Conservation (phyloP, 92 coral and sea anemone genomes). For the Bergia puertoricense region DNA sequence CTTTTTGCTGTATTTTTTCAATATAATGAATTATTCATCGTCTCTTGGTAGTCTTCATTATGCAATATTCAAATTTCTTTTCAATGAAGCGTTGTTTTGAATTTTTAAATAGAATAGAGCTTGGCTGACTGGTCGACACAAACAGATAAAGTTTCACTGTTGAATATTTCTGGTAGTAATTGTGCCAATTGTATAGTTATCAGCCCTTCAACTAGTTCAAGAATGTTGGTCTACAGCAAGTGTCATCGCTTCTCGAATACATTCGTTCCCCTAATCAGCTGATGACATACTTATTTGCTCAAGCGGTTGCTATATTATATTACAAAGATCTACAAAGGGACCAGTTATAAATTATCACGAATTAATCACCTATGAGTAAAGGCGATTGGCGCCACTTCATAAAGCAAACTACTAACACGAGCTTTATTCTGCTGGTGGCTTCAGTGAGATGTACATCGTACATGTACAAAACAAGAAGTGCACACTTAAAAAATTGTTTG, state of each 20-base stretch:
- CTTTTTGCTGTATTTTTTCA: not conserved
- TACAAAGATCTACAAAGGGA: not conserved
- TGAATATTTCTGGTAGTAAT: not conserved
- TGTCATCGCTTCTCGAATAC: not conserved
- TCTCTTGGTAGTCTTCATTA: not conserved
- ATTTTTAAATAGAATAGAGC: not conserved
- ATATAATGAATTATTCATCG: not conserved
- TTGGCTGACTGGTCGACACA: not conserved
- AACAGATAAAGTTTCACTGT: not conserved
- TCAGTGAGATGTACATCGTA: not conserved
- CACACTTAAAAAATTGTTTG: not conserved
- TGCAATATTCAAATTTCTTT: constrained; percentile 30
- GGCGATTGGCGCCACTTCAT: not conserved
- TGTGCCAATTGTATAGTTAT: not conserved
- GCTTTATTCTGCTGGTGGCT: not conserved
- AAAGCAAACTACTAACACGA: not conserved
- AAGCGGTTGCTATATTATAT: not conserved
- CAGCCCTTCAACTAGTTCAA: not conserved
- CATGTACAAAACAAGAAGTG: not conserved
- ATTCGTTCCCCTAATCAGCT: not conserved
- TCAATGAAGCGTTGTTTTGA: not conserved
- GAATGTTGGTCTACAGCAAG: not conserved
- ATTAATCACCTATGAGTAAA: not conserved
- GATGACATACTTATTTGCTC: not conserved
- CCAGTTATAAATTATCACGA: constrained; percentile 5